Base-by-base conservation (phyloP, 2,888 invertebrate genomes). In the Diaperis boleti region DNA sequence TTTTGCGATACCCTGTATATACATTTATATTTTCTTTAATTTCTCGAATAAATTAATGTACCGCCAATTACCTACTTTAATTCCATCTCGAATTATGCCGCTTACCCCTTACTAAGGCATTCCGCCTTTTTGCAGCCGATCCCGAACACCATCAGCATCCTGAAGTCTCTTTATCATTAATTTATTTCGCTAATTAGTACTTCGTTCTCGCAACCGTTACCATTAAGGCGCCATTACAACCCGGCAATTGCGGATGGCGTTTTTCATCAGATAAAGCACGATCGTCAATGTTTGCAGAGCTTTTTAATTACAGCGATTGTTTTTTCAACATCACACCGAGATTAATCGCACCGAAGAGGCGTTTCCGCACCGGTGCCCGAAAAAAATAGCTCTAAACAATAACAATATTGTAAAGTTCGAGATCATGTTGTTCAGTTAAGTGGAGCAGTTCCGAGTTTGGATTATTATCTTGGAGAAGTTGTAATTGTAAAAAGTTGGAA, bases 381-480 rank as follows among this genome's bases (percentile, higher is more conserved):
- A 29, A 22, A 50, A 50, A 35, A 37, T n/a, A 11, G 18, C 6
- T 17, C 49, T 35, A 29, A 42, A 56, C 45, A 45, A 45, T 56
- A 56, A 56, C 44, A 56, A 45, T 45, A 45, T 45, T 56, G 56
- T 26, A 22, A 56, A 56, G 56, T 56, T 56, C 10, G 37, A 22
- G 35, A 56, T 56, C 45, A 39, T 56, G 56, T 56, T 56, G 56
- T 56, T 45, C 45, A 56, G 56, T 45, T 45, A 56, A 56, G 35
- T 56, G 22, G 45, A 15, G 45, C 45, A 37, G 56, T 55, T 42
- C 14, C 29, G 31, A 55, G 31, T 22, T 56, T 22, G 45, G 44
- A 56, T 45, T 56, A 56, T 56, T 54, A 54, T 54, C 54, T 54
- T 54, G 41, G 54, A 31, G 31, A 54, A 54, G 54, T 54, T 54